Percentiles rank a stretch among this genome's conserved stretches.
Evolutionary conservation across 1,140 invertebrate genomes (phyloP).

Genomic region (Trissolcus basalis): DNA sequence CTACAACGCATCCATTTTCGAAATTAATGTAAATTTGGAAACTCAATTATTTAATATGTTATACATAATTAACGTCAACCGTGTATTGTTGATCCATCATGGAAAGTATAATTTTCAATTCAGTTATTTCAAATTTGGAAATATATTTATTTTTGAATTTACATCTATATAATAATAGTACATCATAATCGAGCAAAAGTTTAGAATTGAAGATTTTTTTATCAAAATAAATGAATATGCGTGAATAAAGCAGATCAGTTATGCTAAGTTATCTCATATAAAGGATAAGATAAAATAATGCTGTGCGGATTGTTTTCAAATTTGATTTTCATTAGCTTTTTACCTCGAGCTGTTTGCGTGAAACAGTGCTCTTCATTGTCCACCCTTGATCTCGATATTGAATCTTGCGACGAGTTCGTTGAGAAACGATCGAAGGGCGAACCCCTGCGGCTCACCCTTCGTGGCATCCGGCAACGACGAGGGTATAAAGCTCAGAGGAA

Average conservation of each 20-base stretch:
- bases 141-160: no score
- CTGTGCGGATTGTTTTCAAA: slow-evolving; percentile 61
- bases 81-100: no score
- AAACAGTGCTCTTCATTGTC: slow-evolving; percentile 61
- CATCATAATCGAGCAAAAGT: no score
- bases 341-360: slow-evolving; percentile 67
- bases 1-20: no score
- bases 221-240: background rate
- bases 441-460: slow-evolving; percentile 67
- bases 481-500: slow-evolving; percentile 63
- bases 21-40: no score
- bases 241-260: background rate
- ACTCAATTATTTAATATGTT: no score
- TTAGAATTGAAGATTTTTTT: no score
- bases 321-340: slow-evolving; percentile 67
- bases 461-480: slow-evolving; percentile 53
- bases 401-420: slow-evolving; percentile 59
- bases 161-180: no score
- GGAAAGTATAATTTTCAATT: no score
- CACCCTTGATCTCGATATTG: slow-evolving; percentile 64
- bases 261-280: background rate
- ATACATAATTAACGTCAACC: no score
- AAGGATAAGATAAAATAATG: slow-evolving; percentile 17
- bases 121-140: no score
- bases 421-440: slow-evolving; percentile 65